Evolutionary conservation across 1,140 invertebrate species (phyloP).

Genomic region (Agrypnia vestita): DNA sequence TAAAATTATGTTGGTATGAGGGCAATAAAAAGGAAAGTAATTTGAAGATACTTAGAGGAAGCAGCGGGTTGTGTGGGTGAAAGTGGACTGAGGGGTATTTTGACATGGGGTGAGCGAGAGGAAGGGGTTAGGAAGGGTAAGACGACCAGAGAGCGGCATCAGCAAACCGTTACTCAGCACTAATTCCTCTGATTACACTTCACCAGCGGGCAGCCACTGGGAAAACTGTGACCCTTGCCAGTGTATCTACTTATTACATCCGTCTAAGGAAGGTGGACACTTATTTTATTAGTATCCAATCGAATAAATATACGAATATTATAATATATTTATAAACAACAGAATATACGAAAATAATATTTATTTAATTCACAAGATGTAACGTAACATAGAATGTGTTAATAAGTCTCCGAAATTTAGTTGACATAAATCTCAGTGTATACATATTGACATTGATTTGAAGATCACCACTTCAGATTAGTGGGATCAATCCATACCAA

Average conservation of each 20-base stretch:
- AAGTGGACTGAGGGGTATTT: background rate
- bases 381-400: too few relatives aligned
- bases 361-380: too few relatives aligned
- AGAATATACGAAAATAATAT: too few relatives aligned
- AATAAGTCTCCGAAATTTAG: too few relatives aligned
- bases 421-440: too few relatives aligned
- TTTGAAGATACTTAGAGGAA: conserved; percentile 53
- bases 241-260: background rate
- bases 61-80: conserved; percentile 19
- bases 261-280: too few relatives aligned
- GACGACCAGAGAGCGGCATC: conserved; percentile 50
- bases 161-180: conserved; percentile 60
- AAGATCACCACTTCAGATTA: too few relatives aligned
- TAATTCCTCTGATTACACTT: conserved; percentile 61
- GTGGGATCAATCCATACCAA: too few relatives aligned
- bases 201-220: conserved; percentile 53
- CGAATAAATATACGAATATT: background rate
- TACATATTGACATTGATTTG: too few relatives aligned
- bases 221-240: conserved; percentile 55
- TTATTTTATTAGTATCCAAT: too few relatives aligned
- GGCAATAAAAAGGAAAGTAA: conserved; percentile 51
- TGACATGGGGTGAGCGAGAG: background rate
- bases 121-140: conserved; percentile 10
- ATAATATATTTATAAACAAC: background rate
- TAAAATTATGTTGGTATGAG: conserved; percentile 55